Conservation (phyloP, 2,797 vertebrate genomes). For the Tympanoctomys barrerae region DNA sequence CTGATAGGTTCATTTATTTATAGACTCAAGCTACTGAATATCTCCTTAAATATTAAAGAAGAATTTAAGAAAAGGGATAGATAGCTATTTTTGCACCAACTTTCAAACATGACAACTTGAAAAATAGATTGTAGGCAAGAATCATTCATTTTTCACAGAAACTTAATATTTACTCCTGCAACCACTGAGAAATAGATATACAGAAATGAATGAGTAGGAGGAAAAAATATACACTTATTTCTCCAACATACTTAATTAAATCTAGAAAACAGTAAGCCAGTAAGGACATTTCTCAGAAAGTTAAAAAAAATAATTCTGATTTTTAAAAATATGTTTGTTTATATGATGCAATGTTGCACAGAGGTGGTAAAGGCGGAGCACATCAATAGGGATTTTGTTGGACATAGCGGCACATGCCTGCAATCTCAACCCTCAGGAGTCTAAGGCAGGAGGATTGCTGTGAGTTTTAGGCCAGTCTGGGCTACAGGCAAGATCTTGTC, state of each 20-base stretch:
- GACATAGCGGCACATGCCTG: background rate
- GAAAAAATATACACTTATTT: background rate
- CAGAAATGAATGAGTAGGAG: slow-evolving; percentile 1
- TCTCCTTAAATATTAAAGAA: background rate
- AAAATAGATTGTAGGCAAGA: slow-evolving; percentile 2
- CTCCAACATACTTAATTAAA: slow-evolving; percentile 39
- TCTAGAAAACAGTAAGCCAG: slow-evolving; percentile 53
- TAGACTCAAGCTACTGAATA: slow-evolving; percentile 21
- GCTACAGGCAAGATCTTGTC: background rate
- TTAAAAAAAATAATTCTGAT: background rate
- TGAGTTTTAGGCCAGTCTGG: background rate
- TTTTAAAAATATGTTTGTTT: slow-evolving; percentile 43
- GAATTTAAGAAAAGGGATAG: background rate
- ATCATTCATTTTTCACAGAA: background rate
- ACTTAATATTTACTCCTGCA: slow-evolving; percentile 18
- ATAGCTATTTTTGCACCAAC: background rate
- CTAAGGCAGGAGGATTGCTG: background rate
- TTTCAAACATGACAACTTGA: slow-evolving; percentile 23
- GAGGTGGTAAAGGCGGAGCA: background rate
- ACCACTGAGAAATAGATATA: slow-evolving; percentile 43
- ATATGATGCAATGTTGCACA: background rate
- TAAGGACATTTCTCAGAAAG: slow-evolving; percentile 15
- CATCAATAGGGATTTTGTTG: background rate
- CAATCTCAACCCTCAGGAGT: background rate
- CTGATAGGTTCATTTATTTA: slow-evolving; percentile 70